Conservation (phyloP, 1,140 invertebrate genomes). For the Daktulosphaira vitifoliae region DNA sequence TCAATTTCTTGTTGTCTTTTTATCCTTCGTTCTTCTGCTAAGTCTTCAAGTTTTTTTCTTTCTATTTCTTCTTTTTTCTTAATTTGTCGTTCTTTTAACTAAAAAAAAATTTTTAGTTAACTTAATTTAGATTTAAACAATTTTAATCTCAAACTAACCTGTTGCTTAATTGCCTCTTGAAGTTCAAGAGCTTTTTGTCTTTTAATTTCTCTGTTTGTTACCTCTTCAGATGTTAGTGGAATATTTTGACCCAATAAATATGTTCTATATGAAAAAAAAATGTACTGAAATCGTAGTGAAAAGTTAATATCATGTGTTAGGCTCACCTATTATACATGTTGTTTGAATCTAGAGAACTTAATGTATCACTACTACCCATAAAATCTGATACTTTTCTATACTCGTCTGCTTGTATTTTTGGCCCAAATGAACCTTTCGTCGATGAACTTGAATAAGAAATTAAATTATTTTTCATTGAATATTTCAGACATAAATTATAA, state of each 20-base stretch:
- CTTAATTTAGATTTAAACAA: neutral
- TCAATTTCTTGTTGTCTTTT: slow-evolving; percentile 57
- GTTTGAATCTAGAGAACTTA: slow-evolving; percentile 33
- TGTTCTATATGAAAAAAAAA: slow-evolving; percentile 44
- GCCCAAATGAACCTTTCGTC: too few species aligned
- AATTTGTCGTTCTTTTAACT: slow-evolving; percentile 58
- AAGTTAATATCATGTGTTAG: too few species aligned
- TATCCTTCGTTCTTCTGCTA: slow-evolving; percentile 57
- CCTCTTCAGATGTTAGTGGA: slow-evolving; percentile 56
- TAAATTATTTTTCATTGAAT: too few species aligned
- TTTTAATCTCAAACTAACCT: slow-evolving; percentile 42
- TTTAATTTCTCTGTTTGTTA: slow-evolving; percentile 57
- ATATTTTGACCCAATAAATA: slow-evolving; percentile 63
- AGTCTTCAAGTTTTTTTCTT: slow-evolving; percentile 50
- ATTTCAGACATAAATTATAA: too few species aligned
- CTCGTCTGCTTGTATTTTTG: slow-evolving; percentile 34
- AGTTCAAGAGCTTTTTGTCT: slow-evolving; percentile 60
- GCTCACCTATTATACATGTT: slow-evolving; percentile 34
- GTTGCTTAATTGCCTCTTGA: slow-evolving; percentile 61
- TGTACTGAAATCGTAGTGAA: too few species aligned
- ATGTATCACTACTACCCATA: slow-evolving; percentile 36
- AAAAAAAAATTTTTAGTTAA: neutral
- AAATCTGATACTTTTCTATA: slow-evolving; percentile 16
- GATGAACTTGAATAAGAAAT: too few species aligned
- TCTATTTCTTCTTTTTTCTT: slow-evolving; percentile 53